Base-by-base conservation (phyloP, 2,113 vertebrate genomes). In the Sigmodon hispidus region DNA sequence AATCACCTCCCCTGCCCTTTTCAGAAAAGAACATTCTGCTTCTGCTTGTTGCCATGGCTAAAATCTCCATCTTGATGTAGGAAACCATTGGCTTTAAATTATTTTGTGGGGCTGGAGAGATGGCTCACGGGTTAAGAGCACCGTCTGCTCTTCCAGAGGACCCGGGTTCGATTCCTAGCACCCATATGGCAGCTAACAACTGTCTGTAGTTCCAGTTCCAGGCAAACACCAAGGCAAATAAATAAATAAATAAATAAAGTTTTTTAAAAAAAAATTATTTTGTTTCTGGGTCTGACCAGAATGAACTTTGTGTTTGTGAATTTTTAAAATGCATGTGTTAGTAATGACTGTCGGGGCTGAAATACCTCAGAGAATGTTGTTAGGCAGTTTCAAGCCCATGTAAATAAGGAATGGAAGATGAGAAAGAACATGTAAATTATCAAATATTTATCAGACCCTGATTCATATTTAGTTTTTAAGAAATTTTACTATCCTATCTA, bases 41-140 rank as follows among this genome's bases (percentile, higher is more conserved):
- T 81, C 57, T 81, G 83, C 40, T 69, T 43, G 84, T 97, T 98
- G 97, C 90, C 93, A 87, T 73, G 45, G 85, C 87, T 96, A 88
- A 36, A n/a, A 0, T 69, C 36, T 79, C 61, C 77, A 57, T 2
- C 48, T 1, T 90, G 63, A 84, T 0, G 36, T 1, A 79, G 70
- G 55, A 97, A 96, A 90, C 94, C 43, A 79, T 87, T 95, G 87
- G 15, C 75, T 26, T 97, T 97, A 83, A 55, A 15, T 50, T 65
- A 65, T 94, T 89, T 92, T 15, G 9, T 94, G n/a, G n/a, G n/a
- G n/a, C n/a, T n/a, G n/a, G n/a, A n/a, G n/a, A n/a, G n/a, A n/a
- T n/a, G n/a, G n/a, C n/a, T n/a, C n/a, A n/a, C n/a, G n/a, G n/a
- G n/a, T n/a, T n/a, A n/a, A n/a, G n/a, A n/a, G n/a, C n/a, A n/a